phyloP scores from a whole-genome alignment of 1,140 invertebrate genomes.

The Apis laboriosa region DNA sequence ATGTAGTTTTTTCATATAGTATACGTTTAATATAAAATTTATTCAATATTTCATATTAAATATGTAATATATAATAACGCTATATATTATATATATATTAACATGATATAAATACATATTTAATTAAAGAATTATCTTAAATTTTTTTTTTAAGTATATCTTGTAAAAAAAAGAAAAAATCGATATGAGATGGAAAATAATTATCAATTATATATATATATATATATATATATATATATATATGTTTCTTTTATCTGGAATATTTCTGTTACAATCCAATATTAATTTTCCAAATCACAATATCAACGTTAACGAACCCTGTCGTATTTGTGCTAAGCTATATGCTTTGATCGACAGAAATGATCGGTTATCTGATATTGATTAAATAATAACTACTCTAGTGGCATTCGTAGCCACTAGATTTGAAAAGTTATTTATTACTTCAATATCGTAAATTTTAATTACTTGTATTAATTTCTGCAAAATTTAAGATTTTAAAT shows the following conservation, averaged over 20 bases:
- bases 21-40: conserved; percentile 29
- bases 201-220: background rate
- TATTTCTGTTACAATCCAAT: background rate
- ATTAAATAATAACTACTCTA: conserved; percentile 36
- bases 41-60: conserved; percentile 1
- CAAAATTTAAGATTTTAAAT: background rate
- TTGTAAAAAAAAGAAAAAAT: background rate
- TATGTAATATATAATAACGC: background rate
- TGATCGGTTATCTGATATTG: conserved; percentile 34
- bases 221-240: background rate
- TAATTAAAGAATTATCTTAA: background rate
- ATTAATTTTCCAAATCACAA: conserved; percentile 35
- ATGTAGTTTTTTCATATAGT: background rate
- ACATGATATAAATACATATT: background rate
- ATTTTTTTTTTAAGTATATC: background rate
- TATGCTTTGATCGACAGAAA: conserved; percentile 7
- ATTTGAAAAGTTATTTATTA: conserved; percentile 26
- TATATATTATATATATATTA: too few relatives aligned
- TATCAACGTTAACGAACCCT: conserved; percentile 47
- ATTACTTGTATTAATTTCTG: background rate
- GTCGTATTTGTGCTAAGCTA: background rate
- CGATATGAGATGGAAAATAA: background rate
- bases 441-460: background rate
- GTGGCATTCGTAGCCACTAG: background rate
- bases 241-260: background rate